Conservation (phyloP, 2,888 invertebrate species). For the Acrocera orbiculus region DNA sequence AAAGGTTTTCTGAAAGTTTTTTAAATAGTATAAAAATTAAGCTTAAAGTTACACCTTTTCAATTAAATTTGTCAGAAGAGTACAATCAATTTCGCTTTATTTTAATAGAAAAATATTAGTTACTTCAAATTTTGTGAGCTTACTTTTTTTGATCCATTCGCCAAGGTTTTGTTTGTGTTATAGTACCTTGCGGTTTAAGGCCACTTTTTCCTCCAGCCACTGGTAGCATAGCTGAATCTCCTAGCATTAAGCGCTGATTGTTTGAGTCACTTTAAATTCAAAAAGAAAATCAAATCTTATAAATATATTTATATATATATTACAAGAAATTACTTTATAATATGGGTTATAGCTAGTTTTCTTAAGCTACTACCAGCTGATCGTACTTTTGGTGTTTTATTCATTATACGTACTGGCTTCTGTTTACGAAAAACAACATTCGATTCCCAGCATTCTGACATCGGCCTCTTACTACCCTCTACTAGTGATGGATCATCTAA, state of each 20-base stretch:
- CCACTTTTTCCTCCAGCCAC: conserved; percentile 60
- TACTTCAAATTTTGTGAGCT: conserved; percentile 16
- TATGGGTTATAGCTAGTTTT: conserved; percentile 66
- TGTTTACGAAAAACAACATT: conserved; percentile 68
- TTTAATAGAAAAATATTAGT: conserved; percentile 1
- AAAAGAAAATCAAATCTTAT: conserved; percentile 4
- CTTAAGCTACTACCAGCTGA: conserved; percentile 62
- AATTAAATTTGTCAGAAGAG: too few relatives aligned
- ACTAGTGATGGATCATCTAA: conserved; percentile 48
- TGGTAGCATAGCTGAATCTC: conserved; percentile 85
- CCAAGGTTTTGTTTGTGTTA: conserved; percentile 74
- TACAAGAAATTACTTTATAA: conserved; percentile 53
- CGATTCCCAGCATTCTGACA: conserved; percentile 47
- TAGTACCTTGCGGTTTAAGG: conserved; percentile 70
- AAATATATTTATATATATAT: neutral
- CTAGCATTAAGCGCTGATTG: conserved; percentile 77
- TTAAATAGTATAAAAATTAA: too few relatives aligned
- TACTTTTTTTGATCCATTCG: conserved; percentile 81
- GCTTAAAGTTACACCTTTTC: too few relatives aligned
- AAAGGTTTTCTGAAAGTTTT: too few relatives aligned
- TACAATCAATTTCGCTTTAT: neutral
- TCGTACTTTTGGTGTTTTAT: conserved; percentile 65
- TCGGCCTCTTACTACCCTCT: conserved; percentile 27
- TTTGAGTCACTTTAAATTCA: conserved; percentile 66
- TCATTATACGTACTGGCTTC: conserved; percentile 63